Conservation (phyloP, 2,113 vertebrate genomes). For the Poicephalus meyeri region DNA sequence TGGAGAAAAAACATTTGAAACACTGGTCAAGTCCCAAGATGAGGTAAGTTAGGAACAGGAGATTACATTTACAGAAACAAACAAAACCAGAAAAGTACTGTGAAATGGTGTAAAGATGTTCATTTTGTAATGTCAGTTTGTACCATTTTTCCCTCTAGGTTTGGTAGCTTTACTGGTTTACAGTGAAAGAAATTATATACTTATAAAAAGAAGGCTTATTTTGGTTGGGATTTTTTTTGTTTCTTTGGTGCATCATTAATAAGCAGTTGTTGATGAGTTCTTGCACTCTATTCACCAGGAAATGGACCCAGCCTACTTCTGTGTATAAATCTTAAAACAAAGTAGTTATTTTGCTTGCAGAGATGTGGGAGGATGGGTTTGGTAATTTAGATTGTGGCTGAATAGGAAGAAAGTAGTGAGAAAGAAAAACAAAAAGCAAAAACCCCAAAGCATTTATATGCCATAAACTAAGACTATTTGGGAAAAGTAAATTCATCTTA, state of each 20-base stretch:
- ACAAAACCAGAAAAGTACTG: not conserved
- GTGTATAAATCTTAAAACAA: slow-evolving; percentile 5
- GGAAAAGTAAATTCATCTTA: not conserved
- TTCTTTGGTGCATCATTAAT: slow-evolving; percentile 45
- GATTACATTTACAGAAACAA: not conserved
- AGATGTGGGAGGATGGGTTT: not conserved
- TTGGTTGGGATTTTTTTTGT: not conserved
- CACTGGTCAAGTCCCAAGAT: slow-evolving; percentile 96
- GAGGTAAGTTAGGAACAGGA: slow-evolving; percentile 81
- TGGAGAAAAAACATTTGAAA: slow-evolving; percentile 91
- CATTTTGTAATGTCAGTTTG: not conserved
- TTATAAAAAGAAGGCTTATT: not conserved
- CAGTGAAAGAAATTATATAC: not conserved
- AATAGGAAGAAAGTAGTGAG: not conserved
- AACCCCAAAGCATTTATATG: not conserved
- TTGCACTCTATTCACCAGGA: slow-evolving; percentile 15
- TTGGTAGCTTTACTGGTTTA: not conserved
- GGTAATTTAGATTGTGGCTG: not conserved
- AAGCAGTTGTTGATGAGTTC: slow-evolving; percentile 39
- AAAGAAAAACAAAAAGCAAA: not conserved
- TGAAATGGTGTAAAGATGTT: not conserved
- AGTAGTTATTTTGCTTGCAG: not conserved
- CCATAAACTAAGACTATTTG: not conserved
- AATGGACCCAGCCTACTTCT: slow-evolving; percentile 23
- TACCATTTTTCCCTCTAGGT: not conserved